Conservation (phyloP, 2,888 invertebrate genomes). For the Notocelia uddmanniana region DNA sequence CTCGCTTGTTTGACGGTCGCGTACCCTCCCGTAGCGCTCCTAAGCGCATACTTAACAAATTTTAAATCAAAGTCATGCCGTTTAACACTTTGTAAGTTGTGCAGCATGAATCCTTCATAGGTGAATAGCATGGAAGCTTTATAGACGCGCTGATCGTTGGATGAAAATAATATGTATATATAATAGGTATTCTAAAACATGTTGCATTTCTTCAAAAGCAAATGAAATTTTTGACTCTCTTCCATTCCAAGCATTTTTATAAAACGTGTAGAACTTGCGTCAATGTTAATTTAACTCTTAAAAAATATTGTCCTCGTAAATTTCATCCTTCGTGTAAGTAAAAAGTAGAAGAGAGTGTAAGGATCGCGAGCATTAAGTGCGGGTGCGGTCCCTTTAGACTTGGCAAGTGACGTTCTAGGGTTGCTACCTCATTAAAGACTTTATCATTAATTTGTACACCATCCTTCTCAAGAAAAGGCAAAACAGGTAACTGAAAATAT, state of each 20-base stretch:
- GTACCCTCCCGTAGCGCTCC: too few relatives aligned
- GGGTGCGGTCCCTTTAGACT: constrained; percentile 18
- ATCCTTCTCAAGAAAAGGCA: not conserved
- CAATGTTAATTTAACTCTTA: constrained; percentile 12
- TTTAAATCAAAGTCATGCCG: too few relatives aligned
- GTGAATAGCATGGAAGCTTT: too few relatives aligned
- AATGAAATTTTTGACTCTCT: not conserved
- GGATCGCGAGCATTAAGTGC: constrained; percentile 27
- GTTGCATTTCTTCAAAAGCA: not conserved
- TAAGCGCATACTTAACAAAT: too few relatives aligned
- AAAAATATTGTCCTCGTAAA: constrained; percentile 9
- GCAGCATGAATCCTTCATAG: too few relatives aligned
- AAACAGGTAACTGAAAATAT: not conserved
- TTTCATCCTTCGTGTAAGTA: constrained; percentile 9
- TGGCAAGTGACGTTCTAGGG: constrained; percentile 42
- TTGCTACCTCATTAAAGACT: constrained; percentile 25
- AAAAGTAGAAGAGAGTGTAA: constrained; percentile 39
- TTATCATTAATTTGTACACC: not conserved
- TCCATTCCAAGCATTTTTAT: not conserved
- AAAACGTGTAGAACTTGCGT: not conserved
- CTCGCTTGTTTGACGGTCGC: too few relatives aligned
- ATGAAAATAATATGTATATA: too few relatives aligned
- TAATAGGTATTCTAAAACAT: not conserved
- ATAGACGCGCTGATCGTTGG: too few relatives aligned
- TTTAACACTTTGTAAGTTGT: too few relatives aligned